Evolutionary conservation across 2,113 vertebrate species (phyloP).

Genomic region (Rhagologus leucostigma): DNA sequence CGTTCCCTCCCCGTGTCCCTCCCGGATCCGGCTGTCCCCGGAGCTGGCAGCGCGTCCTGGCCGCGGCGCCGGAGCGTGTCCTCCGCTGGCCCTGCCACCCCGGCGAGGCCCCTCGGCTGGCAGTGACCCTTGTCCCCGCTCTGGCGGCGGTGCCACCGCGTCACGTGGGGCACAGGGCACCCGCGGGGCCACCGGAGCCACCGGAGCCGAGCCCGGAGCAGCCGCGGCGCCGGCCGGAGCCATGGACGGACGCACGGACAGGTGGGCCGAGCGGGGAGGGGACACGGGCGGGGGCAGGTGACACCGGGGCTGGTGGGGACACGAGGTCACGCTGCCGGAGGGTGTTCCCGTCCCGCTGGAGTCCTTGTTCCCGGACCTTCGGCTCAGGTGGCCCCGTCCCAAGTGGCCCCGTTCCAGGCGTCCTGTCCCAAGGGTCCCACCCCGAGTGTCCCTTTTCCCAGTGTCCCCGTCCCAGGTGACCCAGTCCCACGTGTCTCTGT

Average conservation of each 20-base stretch:
- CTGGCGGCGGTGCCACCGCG: not conserved
- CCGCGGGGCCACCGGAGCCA: not conserved
- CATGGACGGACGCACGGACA: not conserved
- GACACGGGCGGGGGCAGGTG: accelerated
- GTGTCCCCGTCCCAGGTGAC: not conserved
- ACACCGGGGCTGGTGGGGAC: not conserved
- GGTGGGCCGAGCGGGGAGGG: not conserved
- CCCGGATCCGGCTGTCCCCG: not conserved
- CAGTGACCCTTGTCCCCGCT: conserved; percentile 9
- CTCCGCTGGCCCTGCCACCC: not conserved
- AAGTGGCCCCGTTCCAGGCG: not conserved
- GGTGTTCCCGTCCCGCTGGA: not conserved
- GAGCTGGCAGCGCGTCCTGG: not conserved
- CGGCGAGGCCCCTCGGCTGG: not conserved
- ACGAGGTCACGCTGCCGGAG: accelerated
- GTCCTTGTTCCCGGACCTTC: not conserved
- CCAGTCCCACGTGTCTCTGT: not conserved
- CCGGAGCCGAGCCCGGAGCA: not conserved
- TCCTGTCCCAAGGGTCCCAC: no score
- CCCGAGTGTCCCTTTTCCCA: not conserved
- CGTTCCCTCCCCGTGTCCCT: not conserved
- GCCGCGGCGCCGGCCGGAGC: not conserved
- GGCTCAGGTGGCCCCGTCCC: no score
- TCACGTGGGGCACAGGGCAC: not conserved
- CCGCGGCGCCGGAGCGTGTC: not conserved